A percentile compares a stretch with the other conserved stretches of the same genome.
Conservation (phyloP, 2,888 invertebrate genomes). For the Villa cingulata region DNA sequence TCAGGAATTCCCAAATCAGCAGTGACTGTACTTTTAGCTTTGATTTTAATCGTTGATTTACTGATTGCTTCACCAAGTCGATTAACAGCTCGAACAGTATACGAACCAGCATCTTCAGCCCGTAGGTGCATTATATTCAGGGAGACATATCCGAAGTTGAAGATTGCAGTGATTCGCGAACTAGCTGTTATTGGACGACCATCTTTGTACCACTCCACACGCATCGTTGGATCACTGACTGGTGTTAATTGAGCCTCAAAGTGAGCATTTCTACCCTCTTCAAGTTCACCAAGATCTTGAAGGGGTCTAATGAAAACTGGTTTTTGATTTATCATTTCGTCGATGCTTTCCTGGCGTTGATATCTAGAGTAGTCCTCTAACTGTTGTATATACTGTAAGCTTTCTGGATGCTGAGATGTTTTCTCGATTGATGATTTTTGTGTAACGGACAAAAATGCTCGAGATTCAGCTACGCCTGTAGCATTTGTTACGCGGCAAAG, state of each 20-base stretch:
- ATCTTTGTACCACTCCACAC: conserved; percentile 92
- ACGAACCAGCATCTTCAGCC: conserved; percentile 94
- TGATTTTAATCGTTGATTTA: conserved; percentile 61
- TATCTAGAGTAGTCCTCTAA: conserved; percentile 82
- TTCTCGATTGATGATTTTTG: conserved; percentile 74
- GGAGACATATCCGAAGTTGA: conserved; percentile 98
- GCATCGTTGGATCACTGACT: conserved; percentile 85
- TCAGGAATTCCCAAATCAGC: conserved; percentile 79
- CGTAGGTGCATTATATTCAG: conserved; percentile 97
- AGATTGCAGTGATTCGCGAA: conserved; percentile 92
- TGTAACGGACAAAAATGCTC: conserved; percentile 65
- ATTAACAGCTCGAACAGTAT: conserved; percentile 83
- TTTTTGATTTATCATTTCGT: conserved; percentile 65
- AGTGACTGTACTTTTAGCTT: conserved; percentile 69
- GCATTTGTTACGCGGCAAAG: conserved; percentile 77
- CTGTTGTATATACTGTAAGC: conserved; percentile 78
- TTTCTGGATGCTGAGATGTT: conserved; percentile 81
- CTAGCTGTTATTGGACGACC: conserved; percentile 91
- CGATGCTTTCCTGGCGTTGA: conserved; percentile 70
- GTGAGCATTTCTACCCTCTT: conserved; percentile 83
- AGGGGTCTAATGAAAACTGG: conserved; percentile 81
- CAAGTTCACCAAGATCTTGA: conserved; percentile 70
- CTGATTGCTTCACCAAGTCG: conserved; percentile 82
- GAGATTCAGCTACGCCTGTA: conserved; percentile 75
- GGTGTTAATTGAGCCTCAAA: conserved; percentile 87